Percentiles rank a stretch among this genome's conserved stretches.
These are phyloP conservation scores for Temnothorax nylanderi DNA, from an alignment of 1,140 invertebrate species.

Conservation along the genomic window DNA sequence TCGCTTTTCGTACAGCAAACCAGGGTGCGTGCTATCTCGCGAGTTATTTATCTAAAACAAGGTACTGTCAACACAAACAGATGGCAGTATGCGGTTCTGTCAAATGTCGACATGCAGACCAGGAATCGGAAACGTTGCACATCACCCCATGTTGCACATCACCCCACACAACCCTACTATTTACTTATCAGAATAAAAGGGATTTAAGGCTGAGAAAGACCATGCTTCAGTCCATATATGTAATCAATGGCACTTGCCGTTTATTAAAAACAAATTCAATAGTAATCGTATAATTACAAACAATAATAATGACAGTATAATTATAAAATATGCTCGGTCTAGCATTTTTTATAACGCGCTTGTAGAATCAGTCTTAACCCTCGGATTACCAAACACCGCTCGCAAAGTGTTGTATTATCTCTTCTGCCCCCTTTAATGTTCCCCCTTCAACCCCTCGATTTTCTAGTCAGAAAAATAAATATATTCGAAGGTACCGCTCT, in stretches of 20 bases:
- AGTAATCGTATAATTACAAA: slow-evolving; percentile 81
- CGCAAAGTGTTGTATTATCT: slow-evolving; percentile 30
- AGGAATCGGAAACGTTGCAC: too few species aligned
- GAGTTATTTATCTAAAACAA: too few species aligned
- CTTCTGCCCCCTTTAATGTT: too few species aligned
- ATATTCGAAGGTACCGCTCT: slow-evolving; percentile 32
- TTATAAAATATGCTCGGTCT: slow-evolving; percentile 80
- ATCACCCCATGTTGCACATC: too few species aligned
- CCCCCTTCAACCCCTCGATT: neutral
- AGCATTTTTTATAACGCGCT: slow-evolving; percentile 71
- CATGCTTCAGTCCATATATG: slow-evolving; percentile 39
- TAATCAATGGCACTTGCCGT: slow-evolving; percentile 83
- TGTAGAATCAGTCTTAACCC: slow-evolving; percentile 81
- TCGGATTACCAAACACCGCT: slow-evolving; percentile 73
- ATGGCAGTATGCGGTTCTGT: too few species aligned
- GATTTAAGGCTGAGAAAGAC: neutral
- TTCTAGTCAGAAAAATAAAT: slow-evolving; percentile 68
- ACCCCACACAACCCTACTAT: too few species aligned
- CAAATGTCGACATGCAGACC: too few species aligned
- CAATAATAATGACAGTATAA: slow-evolving; percentile 79
- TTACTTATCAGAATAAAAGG: neutral
- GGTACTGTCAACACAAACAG: too few species aligned
- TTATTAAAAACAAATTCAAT: slow-evolving; percentile 83
- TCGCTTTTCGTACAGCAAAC: too few species aligned
- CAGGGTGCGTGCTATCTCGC: too few species aligned